These are phyloP conservation scores for Arctia plantaginis DNA, from an alignment of 2,888 invertebrate species.

Conservation along the genomic window DNA sequence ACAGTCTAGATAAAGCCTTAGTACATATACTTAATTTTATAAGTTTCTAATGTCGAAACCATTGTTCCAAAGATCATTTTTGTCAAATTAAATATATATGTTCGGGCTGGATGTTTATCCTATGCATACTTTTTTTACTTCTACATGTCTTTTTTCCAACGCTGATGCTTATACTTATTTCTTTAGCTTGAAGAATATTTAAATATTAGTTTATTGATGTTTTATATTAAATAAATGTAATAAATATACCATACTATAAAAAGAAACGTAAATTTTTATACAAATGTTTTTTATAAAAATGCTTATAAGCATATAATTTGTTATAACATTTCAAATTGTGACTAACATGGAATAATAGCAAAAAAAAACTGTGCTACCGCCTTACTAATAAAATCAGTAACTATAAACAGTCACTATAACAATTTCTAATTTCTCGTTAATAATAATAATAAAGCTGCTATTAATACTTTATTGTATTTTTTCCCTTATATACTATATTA, in stretches of 20 bases:
- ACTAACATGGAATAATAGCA: constrained; percentile 51
- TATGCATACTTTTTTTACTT: constrained; percentile 34
- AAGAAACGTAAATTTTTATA: neutral
- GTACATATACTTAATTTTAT: too few relatives aligned
- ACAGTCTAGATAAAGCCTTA: neutral
- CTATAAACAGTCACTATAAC: constrained; percentile 18
- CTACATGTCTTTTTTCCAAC: constrained; percentile 27
- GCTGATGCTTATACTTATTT: constrained; percentile 45
- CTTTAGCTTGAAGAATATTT: constrained; percentile 33
- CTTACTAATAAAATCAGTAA: constrained; percentile 44
- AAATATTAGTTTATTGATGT: constrained; percentile 6
- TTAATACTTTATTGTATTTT: constrained; percentile 22
- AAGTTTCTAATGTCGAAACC: neutral
- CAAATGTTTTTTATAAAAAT: constrained; percentile 23
- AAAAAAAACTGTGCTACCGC: constrained; percentile 22
- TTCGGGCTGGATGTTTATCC: constrained; percentile 31
- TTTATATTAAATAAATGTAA: constrained; percentile 10
- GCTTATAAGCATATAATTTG: constrained; percentile 27
- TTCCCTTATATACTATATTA: too few relatives aligned
- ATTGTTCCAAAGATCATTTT: constrained; percentile 38
- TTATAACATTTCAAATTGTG: constrained; percentile 51
- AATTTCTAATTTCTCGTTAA: constrained; percentile 17
- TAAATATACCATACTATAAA: neutral
- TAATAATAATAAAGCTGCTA: constrained; percentile 7
- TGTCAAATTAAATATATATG: constrained; percentile 20